phyloP scores from a whole-genome alignment of 2,113 vertebrate species.

The Chamaetylas fuelleborni region DNA sequence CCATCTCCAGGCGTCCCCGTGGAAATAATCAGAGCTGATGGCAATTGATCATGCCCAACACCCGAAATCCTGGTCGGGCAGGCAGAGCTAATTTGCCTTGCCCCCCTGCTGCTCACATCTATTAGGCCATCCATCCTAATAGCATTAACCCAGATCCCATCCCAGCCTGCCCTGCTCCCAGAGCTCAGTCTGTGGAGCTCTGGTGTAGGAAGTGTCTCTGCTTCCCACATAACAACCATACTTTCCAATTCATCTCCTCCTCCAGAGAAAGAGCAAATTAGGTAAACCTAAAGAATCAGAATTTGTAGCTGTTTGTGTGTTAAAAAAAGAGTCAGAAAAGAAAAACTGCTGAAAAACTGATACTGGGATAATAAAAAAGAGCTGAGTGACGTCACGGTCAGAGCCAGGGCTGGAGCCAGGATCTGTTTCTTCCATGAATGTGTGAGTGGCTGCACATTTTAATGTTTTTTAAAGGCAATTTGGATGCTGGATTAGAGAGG shows the following conservation, averaged over 20 bases:
- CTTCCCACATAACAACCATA: neutral
- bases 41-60: constrained; percentile 62
- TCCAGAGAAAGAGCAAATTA: neutral
- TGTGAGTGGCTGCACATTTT: neutral
- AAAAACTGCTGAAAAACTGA: neutral
- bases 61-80: constrained; percentile 15
- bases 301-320: neutral
- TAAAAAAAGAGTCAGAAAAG: neutral
- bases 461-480: neutral
- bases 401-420: neutral
- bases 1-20: constrained; percentile 46
- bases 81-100: constrained; percentile 52
- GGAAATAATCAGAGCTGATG: constrained; percentile 72
- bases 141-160: constrained; percentile 60
- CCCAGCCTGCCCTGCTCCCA: neutral
- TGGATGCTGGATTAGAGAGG: neutral
- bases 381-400: neutral
- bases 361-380: no score
- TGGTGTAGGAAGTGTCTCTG: neutral
- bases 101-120: constrained; percentile 30
- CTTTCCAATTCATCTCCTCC: neutral
- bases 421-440: neutral
- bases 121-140: constrained; percentile 55
- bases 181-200: neutral
- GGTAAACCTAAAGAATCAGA: neutral